phyloP scores from a whole-genome alignment of 2,888 invertebrate species.

The Anthophora plumipes region DNA sequence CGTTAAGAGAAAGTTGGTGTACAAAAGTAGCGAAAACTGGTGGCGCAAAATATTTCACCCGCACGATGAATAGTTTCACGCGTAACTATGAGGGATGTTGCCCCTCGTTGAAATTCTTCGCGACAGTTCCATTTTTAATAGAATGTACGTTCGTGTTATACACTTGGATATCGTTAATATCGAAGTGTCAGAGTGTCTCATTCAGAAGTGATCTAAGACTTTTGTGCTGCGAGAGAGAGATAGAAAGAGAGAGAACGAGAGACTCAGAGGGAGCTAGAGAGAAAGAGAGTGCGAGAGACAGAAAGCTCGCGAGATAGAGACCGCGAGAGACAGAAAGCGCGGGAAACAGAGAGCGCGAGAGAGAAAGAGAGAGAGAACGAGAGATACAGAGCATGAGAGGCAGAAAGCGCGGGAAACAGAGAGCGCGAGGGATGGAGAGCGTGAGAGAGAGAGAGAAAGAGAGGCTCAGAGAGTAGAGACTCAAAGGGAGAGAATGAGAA shows the following conservation, averaged over 20 bases:
- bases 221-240: neutral
- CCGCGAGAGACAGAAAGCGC: neutral
- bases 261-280: neutral
- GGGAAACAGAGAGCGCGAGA: neutral
- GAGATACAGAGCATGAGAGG: neutral
- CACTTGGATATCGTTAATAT: too few relatives aligned
- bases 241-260: neutral
- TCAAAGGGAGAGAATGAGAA: neutral
- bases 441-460: too few relatives aligned
- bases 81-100: too few relatives aligned
- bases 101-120: too few relatives aligned
- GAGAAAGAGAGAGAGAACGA: neutral
- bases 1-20: neutral
- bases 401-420: neutral
- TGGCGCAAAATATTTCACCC: neutral
- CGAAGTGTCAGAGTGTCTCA: too few relatives aligned
- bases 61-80: neutral
- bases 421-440: too few relatives aligned
- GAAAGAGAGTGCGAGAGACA: neutral
- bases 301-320: too few relatives aligned
- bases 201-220: neutral
- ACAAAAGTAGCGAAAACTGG: neutral
- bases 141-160: too few relatives aligned
- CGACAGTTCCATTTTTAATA: too few relatives aligned
- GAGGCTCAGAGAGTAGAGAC: too few relatives aligned